Conservation (phyloP, 37 sponge, comb jelly and placozoan genomes). For the Chondrosia reniformis region DNA sequence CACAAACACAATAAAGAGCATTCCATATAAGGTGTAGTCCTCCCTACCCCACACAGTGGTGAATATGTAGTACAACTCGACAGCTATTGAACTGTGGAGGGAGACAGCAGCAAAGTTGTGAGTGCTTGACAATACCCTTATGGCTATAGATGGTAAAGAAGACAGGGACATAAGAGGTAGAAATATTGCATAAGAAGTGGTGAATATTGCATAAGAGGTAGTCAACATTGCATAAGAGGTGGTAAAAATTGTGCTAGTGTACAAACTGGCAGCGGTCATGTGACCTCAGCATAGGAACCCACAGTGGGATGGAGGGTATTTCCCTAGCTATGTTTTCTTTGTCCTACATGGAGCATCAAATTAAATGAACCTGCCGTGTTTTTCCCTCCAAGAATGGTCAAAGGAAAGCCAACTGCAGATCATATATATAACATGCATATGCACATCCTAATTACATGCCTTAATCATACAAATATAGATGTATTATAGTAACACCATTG, state of each 20-base stretch:
- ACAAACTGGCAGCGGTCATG: too few relatives aligned
- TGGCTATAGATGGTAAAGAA: slow-evolving; percentile 18
- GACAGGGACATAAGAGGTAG: background rate
- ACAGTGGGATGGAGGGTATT: slow-evolving; percentile 80
- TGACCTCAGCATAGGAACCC: too few relatives aligned
- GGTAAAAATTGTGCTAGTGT: too few relatives aligned
- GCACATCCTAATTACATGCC: too few relatives aligned
- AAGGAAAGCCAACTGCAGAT: slow-evolving; percentile 81
- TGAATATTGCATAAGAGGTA: too few relatives aligned
- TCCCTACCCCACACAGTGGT: slow-evolving; percentile 90
- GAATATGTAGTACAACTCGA: slow-evolving; percentile 93
- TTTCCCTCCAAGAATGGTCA: slow-evolving; percentile 90
- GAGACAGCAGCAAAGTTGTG: background rate
- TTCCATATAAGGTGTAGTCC: slow-evolving; percentile 84
- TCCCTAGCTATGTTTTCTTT: slow-evolving; percentile 90
- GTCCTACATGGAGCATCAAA: slow-evolving; percentile 94
- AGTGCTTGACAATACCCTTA: slow-evolving; percentile 44
- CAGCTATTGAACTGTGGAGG: slow-evolving; percentile 74
- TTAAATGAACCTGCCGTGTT: slow-evolving; percentile 60
- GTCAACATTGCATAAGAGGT: too few relatives aligned
- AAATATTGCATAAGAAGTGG: too few relatives aligned
- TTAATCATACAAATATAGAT: too few relatives aligned
- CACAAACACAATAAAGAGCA: slow-evolving; percentile 79
- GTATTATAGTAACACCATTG: too few relatives aligned
- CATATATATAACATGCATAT: too few relatives aligned